These are phyloP conservation scores for Pogoniulus pusillus DNA, from an alignment of 2,797 vertebrate genomes.

Conservation along the genomic window DNA sequence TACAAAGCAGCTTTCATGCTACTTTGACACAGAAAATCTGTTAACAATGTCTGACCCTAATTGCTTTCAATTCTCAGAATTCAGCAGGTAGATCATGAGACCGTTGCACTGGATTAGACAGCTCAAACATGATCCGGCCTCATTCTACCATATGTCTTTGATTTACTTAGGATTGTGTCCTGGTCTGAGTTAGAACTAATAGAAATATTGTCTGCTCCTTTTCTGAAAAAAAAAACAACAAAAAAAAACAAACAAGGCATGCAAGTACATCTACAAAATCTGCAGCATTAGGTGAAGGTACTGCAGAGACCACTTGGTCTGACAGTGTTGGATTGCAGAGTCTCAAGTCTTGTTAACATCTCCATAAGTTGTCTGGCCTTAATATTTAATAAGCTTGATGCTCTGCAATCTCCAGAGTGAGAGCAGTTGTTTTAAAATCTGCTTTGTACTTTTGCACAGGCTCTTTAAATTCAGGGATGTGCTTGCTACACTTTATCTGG, in stretches of 20 bases:
- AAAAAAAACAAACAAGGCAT: background rate
- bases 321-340: background rate
- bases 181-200: too few relatives aligned
- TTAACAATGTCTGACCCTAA: background rate
- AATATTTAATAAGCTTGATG: constrained; percentile 21
- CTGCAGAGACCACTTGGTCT: background rate
- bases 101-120: too few relatives aligned
- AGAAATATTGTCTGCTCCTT: background rate
- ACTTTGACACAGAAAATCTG: background rate
- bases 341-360: background rate
- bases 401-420: background rate
- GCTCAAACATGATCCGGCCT: too few relatives aligned
- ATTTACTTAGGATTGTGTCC: too few relatives aligned
- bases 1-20: background rate
- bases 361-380: constrained; percentile 8
- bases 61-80: too few relatives aligned
- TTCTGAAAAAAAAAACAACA: background rate
- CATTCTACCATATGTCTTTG: too few relatives aligned
- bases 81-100: too few relatives aligned
- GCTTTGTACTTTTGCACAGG: background rate
- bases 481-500: background rate
- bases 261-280: background rate
- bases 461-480: background rate
- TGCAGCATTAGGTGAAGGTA: background rate
- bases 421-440: background rate